Evolutionary conservation across 2,888 invertebrate species (phyloP), one percentile per base, ranked within the genome.

Genomic region (Drosophila picticornis): DNA sequence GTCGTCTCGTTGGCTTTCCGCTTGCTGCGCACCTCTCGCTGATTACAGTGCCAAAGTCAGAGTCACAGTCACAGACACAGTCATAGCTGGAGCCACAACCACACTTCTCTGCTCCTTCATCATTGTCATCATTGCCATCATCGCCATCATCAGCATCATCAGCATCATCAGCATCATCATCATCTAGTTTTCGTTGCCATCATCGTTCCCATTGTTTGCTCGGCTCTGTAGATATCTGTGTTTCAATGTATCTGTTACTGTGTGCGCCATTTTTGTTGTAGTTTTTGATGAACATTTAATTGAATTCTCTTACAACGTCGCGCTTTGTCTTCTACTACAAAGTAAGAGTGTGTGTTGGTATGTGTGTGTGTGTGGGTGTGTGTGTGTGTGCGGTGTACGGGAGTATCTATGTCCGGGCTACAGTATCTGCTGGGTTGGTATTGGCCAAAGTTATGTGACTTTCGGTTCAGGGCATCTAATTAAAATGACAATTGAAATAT

Each of bases 271-370:
- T 88, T 86, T 88, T 81, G 87, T 86, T 90, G 88, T 85, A 86
- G 83, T 88, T 86, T 86, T 90, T 86, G 86, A 86, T 86, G 88
- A 86, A 88, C 86, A 86, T 90, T 86, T 90, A 86, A 86, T 86
- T 86, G 86, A 86, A 86, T 86, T 86, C 88, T 73, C 69, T 72
- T 73, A 74, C 85, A 71, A 46, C 69, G 22, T 60, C 72, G 74
- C 73, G 72, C 77, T 66, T 80, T 84, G 80, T 84, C 82, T 80
- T 56, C 51, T 25, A 48, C 62, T 58, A 58, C 56, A 46, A 46
- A 46, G 46, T 32, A 51, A 29, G 6, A 40, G 31, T 27, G 29
- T 59, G 13, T 60, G 4, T 46, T n/a, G 46, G 25, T 48, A 4
- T 56, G 40, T 25, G 25, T 51, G 29, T 29, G 38, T 53, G 51